A percentile compares a stretch with the other conserved stretches of the same genome.
phyloP scores from a whole-genome alignment of 2,113 vertebrate genomes.

The Salminus brasiliensis region DNA sequence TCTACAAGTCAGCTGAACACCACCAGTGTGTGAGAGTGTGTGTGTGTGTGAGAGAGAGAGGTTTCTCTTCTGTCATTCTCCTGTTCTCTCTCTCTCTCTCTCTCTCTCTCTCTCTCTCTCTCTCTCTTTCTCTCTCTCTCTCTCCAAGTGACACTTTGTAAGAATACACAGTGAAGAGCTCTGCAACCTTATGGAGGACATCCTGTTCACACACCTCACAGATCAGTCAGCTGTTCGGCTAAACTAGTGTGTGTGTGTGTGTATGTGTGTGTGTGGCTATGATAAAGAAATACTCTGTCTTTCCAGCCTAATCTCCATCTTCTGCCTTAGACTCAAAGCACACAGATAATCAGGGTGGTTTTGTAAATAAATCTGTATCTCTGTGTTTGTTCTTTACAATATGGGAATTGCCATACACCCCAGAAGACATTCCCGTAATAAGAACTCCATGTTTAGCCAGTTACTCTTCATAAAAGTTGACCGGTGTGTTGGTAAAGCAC shows the following conservation, averaged over 20 bases:
- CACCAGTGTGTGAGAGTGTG: not conserved
- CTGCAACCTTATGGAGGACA: conserved; percentile 40
- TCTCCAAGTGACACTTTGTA: conserved; percentile 44
- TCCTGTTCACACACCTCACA: conserved; percentile 35
- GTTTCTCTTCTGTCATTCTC: too few relatives aligned
- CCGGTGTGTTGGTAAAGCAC: too few relatives aligned
- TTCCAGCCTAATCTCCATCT: not conserved
- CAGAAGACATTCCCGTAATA: too few relatives aligned
- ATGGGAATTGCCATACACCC: too few relatives aligned
- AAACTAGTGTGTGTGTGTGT: not conserved
- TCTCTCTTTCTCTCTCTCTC: conserved; percentile 26
- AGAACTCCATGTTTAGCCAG: too few relatives aligned
- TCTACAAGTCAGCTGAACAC: not conserved
- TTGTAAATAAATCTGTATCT: too few relatives aligned
- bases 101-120: conserved; percentile 35
- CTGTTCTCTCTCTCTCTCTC: not conserved
- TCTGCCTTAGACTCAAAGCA: too few relatives aligned
- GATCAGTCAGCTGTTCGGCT: conserved; percentile 13
- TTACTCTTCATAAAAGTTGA: too few relatives aligned
- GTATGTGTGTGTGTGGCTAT: not conserved
- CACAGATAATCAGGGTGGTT: too few relatives aligned
- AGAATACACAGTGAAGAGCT: conserved; percentile 29
- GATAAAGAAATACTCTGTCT: not conserved
- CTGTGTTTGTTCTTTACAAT: too few relatives aligned
- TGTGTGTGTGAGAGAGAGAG: conserved; percentile 17